Evolutionary conservation across 1,140 invertebrate genomes (phyloP).

Genomic region (Bacillus rossius): DNA sequence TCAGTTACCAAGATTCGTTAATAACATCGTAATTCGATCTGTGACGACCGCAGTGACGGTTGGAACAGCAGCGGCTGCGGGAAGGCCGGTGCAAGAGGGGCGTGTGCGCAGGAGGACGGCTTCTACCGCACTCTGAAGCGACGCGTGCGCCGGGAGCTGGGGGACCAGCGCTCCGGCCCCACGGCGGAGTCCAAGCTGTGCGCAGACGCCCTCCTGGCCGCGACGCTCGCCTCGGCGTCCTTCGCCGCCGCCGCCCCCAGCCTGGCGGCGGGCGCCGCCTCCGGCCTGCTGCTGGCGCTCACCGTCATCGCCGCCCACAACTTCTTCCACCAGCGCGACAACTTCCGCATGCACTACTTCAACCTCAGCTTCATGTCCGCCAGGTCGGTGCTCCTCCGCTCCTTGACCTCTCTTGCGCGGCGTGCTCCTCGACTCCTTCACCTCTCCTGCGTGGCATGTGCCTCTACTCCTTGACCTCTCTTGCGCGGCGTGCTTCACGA

Average conservation of each 20-base stretch:
- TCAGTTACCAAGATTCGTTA: too few species aligned
- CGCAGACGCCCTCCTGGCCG: conserved; percentile 46
- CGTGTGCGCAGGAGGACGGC: conserved; percentile 27
- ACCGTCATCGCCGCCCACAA: conserved; percentile 63
- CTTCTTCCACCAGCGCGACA: conserved; percentile 74
- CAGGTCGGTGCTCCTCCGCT: conserved; percentile 42
- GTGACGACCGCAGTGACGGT: too few species aligned
- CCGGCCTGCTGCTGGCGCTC: conserved; percentile 51
- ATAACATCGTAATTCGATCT: too few species aligned
- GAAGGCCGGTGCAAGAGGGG: too few species aligned
- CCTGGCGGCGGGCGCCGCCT: conserved; percentile 38
- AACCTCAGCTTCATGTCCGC: conserved; percentile 61
- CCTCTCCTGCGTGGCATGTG: too few species aligned
- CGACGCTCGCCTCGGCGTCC: conserved; percentile 46
- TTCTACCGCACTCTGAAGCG: conserved; percentile 35
- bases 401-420: too few species aligned
- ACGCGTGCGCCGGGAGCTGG: conserved; percentile 18
- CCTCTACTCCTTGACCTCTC: too few species aligned
- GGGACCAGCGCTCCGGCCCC: background rate
- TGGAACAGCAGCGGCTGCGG: too few species aligned
- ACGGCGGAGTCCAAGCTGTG: conserved; percentile 29
- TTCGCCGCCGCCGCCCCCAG: conserved; percentile 45
- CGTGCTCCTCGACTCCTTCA: too few species aligned
- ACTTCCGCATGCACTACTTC: conserved; percentile 77
- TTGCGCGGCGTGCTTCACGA: too few species aligned